Percentiles rank a stretch among this genome's conserved stretches.
Conservation (phyloP, 2,113 vertebrate species). For the Antidorcas marsupialis region DNA sequence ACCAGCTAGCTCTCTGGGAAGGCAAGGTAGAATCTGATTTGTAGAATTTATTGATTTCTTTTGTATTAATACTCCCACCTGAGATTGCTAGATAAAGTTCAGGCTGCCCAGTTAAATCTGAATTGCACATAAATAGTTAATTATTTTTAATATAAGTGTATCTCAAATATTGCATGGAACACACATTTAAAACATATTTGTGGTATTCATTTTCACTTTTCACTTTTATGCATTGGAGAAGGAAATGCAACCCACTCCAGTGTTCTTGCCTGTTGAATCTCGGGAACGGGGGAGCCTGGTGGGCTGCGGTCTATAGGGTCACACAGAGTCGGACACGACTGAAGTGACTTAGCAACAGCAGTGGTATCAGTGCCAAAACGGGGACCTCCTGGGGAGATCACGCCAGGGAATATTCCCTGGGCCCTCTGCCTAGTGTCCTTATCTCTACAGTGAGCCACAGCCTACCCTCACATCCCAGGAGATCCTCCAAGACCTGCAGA, state of each 20-base stretch:
- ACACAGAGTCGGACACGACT: too few species aligned
- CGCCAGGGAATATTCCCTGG: not conserved
- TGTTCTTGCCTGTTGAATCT: too few species aligned
- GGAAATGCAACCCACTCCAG: too few species aligned
- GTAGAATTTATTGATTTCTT: not conserved
- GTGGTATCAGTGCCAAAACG: not conserved
- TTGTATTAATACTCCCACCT: not conserved
- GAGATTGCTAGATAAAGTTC: not conserved
- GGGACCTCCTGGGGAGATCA: not conserved
- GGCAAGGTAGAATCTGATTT: not conserved
- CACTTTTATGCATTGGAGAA: too few species aligned
- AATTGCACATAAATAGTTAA: not conserved
- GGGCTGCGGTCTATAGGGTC: too few species aligned
- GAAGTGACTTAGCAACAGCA: too few species aligned
- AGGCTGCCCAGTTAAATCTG: not conserved
- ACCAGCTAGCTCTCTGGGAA: not conserved
- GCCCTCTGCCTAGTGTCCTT: not conserved
- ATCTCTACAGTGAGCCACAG: not conserved
- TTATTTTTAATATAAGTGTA: not conserved
- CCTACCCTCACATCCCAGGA: not conserved
- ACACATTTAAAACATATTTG: not conserved
- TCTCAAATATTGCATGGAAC: not conserved
- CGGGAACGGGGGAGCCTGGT: too few species aligned
- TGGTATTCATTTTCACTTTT: too few species aligned
- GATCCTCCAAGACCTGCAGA: not conserved